Evolutionary conservation across 1,140 invertebrate species (phyloP), one percentile per base, ranked within the genome.

Genomic region (Pemphigus obesinymphae): DNA sequence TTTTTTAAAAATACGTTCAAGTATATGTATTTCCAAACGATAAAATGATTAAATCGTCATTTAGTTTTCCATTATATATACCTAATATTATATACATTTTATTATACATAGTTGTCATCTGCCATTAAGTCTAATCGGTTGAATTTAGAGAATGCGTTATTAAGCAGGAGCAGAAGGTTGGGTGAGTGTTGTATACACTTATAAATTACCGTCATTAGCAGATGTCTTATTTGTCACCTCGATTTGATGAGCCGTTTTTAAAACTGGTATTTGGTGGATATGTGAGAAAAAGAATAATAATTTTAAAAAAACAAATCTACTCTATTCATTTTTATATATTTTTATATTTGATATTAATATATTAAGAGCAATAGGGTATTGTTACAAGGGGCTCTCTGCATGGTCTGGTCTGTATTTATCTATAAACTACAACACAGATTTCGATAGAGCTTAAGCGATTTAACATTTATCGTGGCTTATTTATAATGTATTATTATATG

Each of bases 171-270:
- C n/a, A n/a, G n/a, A n/a, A n/a, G n/a, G n/a, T n/a, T n/a, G n/a
- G n/a, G n/a, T n/a, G n/a, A n/a, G n/a, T n/a, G n/a, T n/a, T n/a
- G n/a, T n/a, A n/a, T n/a, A n/a, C n/a, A n/a, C n/a, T n/a, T n/a
- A 70, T 70, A 70, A 45, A 70, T 70, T 70, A 70, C 37, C 66
- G 23, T 72, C 68, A 48, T 72, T 43, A 48, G 43, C 43, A 48
- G 68, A 43, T 72, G 68, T 72, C 68, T 48, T 72, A 31, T 72
- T 72, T 72, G 43, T 43, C 68, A 72, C 43, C 26, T 48, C 23
- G 68, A 48, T 45, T 11, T 29, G 68, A 72, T 40, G 40, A 72
- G 68, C 29, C n/a, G 68, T 72, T 72, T 72, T 15, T 2, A 45
- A 15, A 72, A 72, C 63, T 37, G 11, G 63, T 70, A 70, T 70